Conservation (phyloP, 2,888 invertebrate genomes). For the Diplolepis rosae region DNA sequence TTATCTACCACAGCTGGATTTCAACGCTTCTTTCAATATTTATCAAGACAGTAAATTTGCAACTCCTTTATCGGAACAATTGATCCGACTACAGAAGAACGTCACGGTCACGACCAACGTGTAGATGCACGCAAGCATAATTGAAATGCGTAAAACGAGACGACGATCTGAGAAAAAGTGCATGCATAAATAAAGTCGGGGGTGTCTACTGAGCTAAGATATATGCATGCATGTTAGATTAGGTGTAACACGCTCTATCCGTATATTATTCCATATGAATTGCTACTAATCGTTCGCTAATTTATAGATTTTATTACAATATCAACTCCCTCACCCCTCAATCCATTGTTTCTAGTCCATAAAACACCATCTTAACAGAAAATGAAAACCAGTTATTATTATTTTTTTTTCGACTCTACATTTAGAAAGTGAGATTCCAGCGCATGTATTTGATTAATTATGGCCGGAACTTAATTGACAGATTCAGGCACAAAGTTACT, state of each 20-base stretch:
- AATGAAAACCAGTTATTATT: conserved; percentile 11
- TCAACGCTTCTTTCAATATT: conserved; percentile 29
- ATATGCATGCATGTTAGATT: conserved; percentile 28
- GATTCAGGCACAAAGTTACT: not conserved
- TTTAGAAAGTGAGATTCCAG: not conserved
- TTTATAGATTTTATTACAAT: conserved; percentile 16
- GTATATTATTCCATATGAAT: not conserved
- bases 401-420: not conserved
- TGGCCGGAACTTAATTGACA: not conserved
- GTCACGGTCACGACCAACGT: conserved; percentile 24
- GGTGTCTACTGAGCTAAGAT: conserved; percentile 18
- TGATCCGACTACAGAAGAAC: conserved; percentile 25
- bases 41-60: conserved; percentile 19
- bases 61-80: conserved; percentile 29
- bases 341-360: conserved; percentile 3
- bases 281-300: conserved; percentile 17
- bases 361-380: not conserved
- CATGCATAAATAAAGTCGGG: conserved; percentile 29
- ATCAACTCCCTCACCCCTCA: not conserved
- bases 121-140: conserved; percentile 29
- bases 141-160: conserved; percentile 30
- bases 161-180: conserved; percentile 17
- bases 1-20: conserved; percentile 14
- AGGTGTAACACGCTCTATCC: conserved; percentile 1
- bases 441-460: not conserved